Percentiles rank a stretch among this genome's conserved stretches.
phyloP scores from a whole-genome alignment of 2,797 vertebrate species.

The Alca torda region DNA sequence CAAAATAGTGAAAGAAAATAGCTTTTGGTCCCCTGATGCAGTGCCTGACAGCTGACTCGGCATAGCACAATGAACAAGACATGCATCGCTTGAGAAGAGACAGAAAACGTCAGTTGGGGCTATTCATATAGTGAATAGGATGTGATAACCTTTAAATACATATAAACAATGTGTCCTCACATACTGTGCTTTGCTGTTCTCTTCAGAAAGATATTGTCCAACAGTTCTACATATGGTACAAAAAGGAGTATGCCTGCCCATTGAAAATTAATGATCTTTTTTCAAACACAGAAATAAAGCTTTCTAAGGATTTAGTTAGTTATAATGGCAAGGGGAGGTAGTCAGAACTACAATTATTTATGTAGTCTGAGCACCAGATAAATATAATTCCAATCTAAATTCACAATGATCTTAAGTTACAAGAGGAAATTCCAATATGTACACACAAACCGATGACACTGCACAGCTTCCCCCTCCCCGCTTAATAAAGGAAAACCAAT shows the following conservation, averaged over 20 bases:
- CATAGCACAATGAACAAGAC: conserved; percentile 67
- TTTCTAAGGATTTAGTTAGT: neutral
- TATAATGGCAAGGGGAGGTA: neutral
- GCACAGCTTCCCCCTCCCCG: neutral
- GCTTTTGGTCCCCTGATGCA: conserved; percentile 58
- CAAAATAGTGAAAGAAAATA: conserved; percentile 61
- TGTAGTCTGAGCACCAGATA: neutral
- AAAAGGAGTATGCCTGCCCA: neutral
- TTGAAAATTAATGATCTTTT: conserved; percentile 5
- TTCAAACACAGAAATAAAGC: neutral
- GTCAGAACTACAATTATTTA: neutral
- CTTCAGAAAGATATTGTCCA: conserved; percentile 45
- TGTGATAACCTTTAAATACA: conserved; percentile 76
- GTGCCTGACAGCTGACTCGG: conserved; percentile 61
- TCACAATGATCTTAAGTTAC: neutral
- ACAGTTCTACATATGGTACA: neutral
- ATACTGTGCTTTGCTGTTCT: conserved; percentile 54
- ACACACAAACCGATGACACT: neutral
- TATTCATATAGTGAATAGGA: conserved; percentile 63
- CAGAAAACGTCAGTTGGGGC: conserved; percentile 65
- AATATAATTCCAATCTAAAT: neutral
- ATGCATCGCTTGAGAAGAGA: conserved; percentile 65
- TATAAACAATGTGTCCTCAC: conserved; percentile 72
- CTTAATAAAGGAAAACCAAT: neutral
- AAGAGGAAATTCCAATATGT: neutral